phyloP scores from a whole-genome alignment of 2,113 vertebrate species.

The Suricata suricatta region DNA sequence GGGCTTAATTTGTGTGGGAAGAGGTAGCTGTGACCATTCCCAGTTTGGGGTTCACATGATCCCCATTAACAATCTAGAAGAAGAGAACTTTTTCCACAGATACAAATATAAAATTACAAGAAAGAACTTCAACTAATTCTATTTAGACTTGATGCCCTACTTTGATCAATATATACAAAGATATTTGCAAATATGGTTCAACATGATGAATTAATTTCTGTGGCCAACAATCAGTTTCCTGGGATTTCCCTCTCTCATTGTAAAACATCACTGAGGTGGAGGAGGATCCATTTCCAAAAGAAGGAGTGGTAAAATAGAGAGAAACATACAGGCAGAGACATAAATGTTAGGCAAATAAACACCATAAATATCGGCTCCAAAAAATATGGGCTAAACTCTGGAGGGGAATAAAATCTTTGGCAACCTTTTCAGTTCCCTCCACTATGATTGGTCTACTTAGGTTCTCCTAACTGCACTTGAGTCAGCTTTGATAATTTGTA shows the following conservation, averaged over 20 bases:
- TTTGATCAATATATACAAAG: not conserved
- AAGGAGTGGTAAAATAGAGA: not conserved
- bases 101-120: not conserved
- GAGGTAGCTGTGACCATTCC: not conserved
- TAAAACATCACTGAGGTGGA: not conserved
- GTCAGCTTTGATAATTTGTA: slow-evolving; percentile 23
- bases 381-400: not conserved
- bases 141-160: not conserved
- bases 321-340: not conserved
- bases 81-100: not conserved
- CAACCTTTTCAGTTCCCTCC: not conserved
- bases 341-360: not conserved
- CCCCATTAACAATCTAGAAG: not conserved
- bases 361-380: not conserved
- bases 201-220: not conserved
- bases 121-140: not conserved
- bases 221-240: not conserved
- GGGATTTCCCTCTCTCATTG: not conserved
- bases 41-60: not conserved
- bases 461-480: not conserved
- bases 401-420: not conserved
- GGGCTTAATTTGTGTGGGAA: not conserved
- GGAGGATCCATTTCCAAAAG: not conserved
- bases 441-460: not conserved
- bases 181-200: not conserved